A percentile compares a stretch with the other conserved stretches of the same genome.
Conservation (phyloP, 1,140 invertebrate species). For the Aphaenogaster ashmeadi region DNA sequence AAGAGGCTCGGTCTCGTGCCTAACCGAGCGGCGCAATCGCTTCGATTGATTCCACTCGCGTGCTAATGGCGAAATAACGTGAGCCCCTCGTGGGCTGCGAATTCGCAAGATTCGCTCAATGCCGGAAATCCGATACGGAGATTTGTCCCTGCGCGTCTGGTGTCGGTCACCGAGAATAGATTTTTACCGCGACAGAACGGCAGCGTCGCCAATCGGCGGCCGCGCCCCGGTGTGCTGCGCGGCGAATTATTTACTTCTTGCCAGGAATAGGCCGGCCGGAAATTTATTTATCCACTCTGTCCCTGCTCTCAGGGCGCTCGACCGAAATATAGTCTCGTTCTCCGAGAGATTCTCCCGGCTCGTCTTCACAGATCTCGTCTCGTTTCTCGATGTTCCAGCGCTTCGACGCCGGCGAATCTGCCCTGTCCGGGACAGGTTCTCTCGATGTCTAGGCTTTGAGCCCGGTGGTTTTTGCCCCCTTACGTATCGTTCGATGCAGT, state of each 20-base stretch:
- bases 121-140: conserved; percentile 36
- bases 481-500: conserved; percentile 40
- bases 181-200: conserved; percentile 62
- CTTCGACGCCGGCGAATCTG: conserved; percentile 26
- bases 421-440: conserved; percentile 10
- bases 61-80: neutral
- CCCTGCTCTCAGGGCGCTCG: conserved; percentile 56
- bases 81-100: neutral
- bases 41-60: neutral
- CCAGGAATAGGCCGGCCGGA: conserved; percentile 67
- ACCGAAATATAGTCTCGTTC: conserved; percentile 70
- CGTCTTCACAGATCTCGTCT: conserved; percentile 10
- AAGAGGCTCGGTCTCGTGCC: neutral
- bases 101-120: neutral
- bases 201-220: conserved; percentile 5
- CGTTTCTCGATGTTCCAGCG: conserved; percentile 21
- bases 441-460: neutral
- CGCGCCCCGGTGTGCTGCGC: conserved; percentile 25
- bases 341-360: conserved; percentile 25
- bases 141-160: conserved; percentile 14
- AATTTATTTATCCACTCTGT: conserved; percentile 73
- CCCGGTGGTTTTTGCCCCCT: conserved; percentile 46
- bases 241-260: conserved; percentile 74
- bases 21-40: neutral
- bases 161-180: conserved; percentile 69